Base-by-base conservation (phyloP, 1,140 invertebrate genomes). In the Papilio glaucus region DNA sequence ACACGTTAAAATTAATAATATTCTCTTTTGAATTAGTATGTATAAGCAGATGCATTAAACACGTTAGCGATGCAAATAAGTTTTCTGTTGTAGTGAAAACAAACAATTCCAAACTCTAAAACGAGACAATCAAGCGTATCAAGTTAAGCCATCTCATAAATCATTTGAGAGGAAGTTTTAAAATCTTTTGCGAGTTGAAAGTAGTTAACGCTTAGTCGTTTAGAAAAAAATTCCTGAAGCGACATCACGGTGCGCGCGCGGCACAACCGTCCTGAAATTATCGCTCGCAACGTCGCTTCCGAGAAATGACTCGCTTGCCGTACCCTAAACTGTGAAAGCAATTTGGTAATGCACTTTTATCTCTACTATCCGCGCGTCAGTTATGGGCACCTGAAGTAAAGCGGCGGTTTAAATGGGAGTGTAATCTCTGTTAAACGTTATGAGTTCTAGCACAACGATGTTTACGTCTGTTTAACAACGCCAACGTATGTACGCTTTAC, bases 291-390 rank as follows among this genome's bases (percentile, higher is more conserved):
- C 77, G 76, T 85, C 85, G 80, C 74, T 84, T 80, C 71, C 73
- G 73, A 75, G 75, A 83, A 83, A 82, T 83, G 82, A 85, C 80
- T 83, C 77, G 75, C 72, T 72, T 72, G 61, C 73, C 74, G 61
- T 21, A 49, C 65, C 65, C 75, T 77, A 80, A 83, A 86, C 78
- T 77, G 80, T 77, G 73, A 84, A 80, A 80, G 78, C 83, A 90
- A 87, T 86, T 88, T 77, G 57, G 77, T 86, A 88, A 87, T 86
- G 83, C 83, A 88, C 80, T 86, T 88, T 84, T 78, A 79, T 80
- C 72, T 81, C 78, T 79, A 79, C 79, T 83, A 77, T 81, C 73
- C 77, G 77, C 65, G 72, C 71, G 71, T 72, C 41, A 63, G 38
- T 49, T 63, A 71, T 71, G 69, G 33, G 38, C 69, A 71, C 49